These are phyloP conservation scores for Mechanitis messenoides DNA, from an alignment of 2,888 invertebrate genomes.

Conservation along the genomic window DNA sequence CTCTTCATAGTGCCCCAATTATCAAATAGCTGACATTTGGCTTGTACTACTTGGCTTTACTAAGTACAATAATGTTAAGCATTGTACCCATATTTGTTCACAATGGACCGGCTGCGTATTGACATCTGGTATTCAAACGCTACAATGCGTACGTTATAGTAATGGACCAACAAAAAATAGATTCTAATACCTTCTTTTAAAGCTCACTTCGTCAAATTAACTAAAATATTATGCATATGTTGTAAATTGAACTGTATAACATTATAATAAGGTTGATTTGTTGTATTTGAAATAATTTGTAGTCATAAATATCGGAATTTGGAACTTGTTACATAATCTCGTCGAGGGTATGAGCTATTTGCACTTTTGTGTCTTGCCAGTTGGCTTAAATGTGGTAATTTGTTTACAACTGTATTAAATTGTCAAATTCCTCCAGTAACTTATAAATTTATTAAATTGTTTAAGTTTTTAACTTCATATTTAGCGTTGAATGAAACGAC, in stretches of 20 bases:
- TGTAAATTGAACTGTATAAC: background rate
- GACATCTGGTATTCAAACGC: conserved; percentile 55
- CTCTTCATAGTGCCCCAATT: conserved; percentile 57
- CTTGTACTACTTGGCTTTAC: conserved; percentile 51
- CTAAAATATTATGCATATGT: background rate
- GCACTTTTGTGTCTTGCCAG: conserved; percentile 55
- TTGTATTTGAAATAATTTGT: conserved; percentile 31
- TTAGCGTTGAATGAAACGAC: too few species aligned
- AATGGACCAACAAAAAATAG: background rate
- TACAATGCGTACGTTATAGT: conserved; percentile 20
- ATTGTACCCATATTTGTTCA: conserved; percentile 71
- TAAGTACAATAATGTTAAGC: conserved; percentile 64
- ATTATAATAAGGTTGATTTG: too few species aligned
- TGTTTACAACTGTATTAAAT: conserved; percentile 33
- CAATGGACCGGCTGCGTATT: conserved; percentile 59
- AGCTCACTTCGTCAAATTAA: background rate
- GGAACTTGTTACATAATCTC: conserved; percentile 56
- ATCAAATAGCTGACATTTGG: conserved; percentile 69
- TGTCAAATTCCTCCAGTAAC: too few species aligned
- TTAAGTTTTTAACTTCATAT: too few species aligned
- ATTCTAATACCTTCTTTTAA: conserved; percentile 2
- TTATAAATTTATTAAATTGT: too few species aligned
- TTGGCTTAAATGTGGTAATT: conserved; percentile 49
- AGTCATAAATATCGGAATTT: conserved; percentile 49
- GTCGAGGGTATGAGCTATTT: conserved; percentile 52